Conservation (phyloP, 2,797 vertebrate species). For the Pangasius mekongensis region DNA sequence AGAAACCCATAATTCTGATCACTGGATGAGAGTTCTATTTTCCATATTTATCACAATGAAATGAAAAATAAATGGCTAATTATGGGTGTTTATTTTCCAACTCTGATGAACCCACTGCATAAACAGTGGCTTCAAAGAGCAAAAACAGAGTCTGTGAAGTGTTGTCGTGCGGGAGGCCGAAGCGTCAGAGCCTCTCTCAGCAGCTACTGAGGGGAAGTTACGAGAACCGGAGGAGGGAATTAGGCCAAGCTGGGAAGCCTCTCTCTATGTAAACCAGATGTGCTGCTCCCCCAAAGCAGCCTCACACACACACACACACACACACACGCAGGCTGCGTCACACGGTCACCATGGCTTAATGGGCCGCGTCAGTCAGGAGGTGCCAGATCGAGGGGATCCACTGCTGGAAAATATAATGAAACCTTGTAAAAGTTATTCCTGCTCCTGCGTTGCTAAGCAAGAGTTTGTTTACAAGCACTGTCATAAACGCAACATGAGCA, state of each 20-base stretch:
- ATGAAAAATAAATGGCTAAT: neutral
- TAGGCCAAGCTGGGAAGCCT: conserved; percentile 42
- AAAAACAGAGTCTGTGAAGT: conserved; percentile 38
- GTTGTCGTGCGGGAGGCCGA: conserved; percentile 41
- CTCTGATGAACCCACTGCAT: conserved; percentile 14
- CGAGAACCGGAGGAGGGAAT: conserved; percentile 51
- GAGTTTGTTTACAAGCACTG: conserved; percentile 42
- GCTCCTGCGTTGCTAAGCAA: conserved; percentile 54
- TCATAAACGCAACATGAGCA: conserved; percentile 28
- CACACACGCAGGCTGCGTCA: conserved; percentile 39
- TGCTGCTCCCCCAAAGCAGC: conserved; percentile 43
- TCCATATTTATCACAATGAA: neutral
- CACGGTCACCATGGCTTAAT: conserved; percentile 60
- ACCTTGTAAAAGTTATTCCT: conserved; percentile 57
- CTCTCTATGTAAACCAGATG: conserved; percentile 63
- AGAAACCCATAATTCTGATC: neutral
- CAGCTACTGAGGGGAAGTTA: conserved; percentile 58
- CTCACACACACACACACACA: conserved; percentile 29
- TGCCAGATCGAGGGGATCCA: conserved; percentile 54
- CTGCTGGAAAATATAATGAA: conserved; percentile 60
- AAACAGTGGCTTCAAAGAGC: conserved; percentile 40
- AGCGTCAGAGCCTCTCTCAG: conserved; percentile 47
- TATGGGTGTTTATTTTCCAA: conserved; percentile 18
- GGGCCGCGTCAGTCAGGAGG: conserved; percentile 56
- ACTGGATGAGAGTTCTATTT: neutral